These are phyloP conservation scores for Erpetoichthys calabaricus DNA, from an alignment of 2,797 vertebrate genomes.

Conservation along the genomic window DNA sequence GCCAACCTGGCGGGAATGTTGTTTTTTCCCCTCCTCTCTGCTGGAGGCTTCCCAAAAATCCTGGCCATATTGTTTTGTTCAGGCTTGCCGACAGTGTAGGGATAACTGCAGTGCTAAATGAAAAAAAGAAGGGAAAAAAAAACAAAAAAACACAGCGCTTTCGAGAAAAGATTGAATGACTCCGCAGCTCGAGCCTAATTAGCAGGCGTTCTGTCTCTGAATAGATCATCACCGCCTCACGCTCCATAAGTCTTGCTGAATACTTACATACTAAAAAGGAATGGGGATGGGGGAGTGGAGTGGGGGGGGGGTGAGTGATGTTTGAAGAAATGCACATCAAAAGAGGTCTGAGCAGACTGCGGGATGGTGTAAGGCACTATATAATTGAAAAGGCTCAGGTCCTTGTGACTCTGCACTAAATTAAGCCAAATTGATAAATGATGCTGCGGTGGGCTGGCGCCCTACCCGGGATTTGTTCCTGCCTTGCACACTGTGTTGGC, in stretches of 20 bases:
- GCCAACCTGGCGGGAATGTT: not conserved
- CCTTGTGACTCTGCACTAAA: too few species aligned
- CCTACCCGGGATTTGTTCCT: too few species aligned
- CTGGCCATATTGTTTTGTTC: too few species aligned
- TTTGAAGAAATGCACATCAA: too few species aligned
- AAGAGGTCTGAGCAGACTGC: too few species aligned
- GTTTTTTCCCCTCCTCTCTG: not conserved
- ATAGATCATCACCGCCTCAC: conserved; percentile 2
- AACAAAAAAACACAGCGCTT: not conserved
- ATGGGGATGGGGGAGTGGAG: too few species aligned
- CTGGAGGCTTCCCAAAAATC: conserved; percentile 1
- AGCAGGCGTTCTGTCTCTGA: not conserved
- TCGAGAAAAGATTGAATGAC: conserved; percentile 9
- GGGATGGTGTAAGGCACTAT: too few species aligned
- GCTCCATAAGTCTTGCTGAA: conserved; percentile 4
- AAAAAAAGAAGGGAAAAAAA: not conserved
- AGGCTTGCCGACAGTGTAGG: conserved; percentile 6
- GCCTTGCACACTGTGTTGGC: too few species aligned
- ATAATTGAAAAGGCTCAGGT: too few species aligned
- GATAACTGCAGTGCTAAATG: conserved; percentile 2
- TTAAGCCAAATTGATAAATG: too few species aligned
- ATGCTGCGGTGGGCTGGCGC: too few species aligned
- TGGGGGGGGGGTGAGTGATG: too few species aligned
- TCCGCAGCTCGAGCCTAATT: conserved; percentile 11
- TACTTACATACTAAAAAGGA: not conserved